A percentile compares a stretch with the other conserved stretches of the same genome.
These are phyloP conservation scores for Chionis minor DNA, from an alignment of 2,113 vertebrate species.

Conservation along the genomic window DNA sequence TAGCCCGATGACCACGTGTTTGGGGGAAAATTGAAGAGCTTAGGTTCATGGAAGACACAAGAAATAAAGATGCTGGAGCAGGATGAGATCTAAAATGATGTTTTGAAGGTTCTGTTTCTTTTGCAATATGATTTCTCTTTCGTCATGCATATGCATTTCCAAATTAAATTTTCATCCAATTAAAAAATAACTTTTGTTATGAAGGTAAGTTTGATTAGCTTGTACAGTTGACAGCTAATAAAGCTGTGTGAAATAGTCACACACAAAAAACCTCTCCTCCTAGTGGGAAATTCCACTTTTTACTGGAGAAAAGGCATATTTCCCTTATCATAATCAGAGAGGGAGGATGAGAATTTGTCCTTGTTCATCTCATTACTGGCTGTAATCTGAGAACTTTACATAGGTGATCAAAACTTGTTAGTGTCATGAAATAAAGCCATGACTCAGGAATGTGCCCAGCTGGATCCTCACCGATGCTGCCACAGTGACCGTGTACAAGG, in stretches of 20 bases:
- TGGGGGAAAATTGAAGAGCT: not conserved
- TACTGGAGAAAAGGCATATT: not conserved
- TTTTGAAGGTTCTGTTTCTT: constrained; percentile 2
- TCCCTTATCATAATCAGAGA: not conserved
- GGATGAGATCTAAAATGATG: not conserved
- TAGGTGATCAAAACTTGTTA: not conserved
- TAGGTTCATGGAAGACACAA: not conserved
- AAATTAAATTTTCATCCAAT: constrained; percentile 13
- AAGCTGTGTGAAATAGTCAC: not conserved
- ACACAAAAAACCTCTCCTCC: not conserved
- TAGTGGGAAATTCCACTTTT: not conserved
- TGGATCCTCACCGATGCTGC: not conserved
- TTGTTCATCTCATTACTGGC: not conserved
- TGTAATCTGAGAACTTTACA: not conserved
- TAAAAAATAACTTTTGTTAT: not conserved
- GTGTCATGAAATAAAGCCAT: not conserved
- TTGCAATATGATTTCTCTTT: not conserved
- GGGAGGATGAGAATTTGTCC: not conserved
- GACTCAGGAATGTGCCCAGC: not conserved
- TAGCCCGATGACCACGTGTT: not conserved
- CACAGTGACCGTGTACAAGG: not conserved
- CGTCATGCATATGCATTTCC: not conserved
- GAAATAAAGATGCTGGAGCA: not conserved
- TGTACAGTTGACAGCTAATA: not conserved
- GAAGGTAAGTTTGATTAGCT: not conserved